Base-by-base conservation (phyloP, 2,113 vertebrate genomes). In the Rhinolophus ferrumequinum region DNA sequence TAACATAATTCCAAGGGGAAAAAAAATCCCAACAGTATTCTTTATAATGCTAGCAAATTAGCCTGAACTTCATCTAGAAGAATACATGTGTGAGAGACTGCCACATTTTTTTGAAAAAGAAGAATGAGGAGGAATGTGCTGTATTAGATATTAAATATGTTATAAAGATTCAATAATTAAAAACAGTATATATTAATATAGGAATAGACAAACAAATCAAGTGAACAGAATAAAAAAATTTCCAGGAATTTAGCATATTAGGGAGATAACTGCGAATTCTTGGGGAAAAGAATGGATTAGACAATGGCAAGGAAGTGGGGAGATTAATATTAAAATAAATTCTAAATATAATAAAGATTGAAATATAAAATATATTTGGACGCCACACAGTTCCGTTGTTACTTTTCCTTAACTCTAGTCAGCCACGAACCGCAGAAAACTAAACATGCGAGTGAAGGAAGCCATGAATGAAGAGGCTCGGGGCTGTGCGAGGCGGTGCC, bases 11-110 rank as follows among this genome's bases (percentile, higher is more conserved):
- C 54, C 47, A 81, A 77, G 89, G 82, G 66, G 15, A 47, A 82
- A 75, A 70, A 87, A 85, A 90, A 73, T 88, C 8, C 82, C 62
- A 86, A 67, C 30, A 41, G 19, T 86, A 67, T 52, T 80, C 41
- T 88, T 90, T 85, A 88, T 82, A 94, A 91, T 70, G 82, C 16
- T 83, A 44, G 47, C 38, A 91, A 94, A 95, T 70, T 47, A 88
- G 41, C 77, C 66, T 85, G 82, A 88, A 92, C 26, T 90, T 90
- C n/a, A 85, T 33, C 44, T 89, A 77, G 47, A 92, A 90, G 76
- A 92, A 92, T 66, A 92, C 38, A 64, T 15, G 30, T 50, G 72
- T 64, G 75, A 86, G 54, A 70, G 60, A 82, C 15, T 50, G 44
- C 38, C 76, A 93, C 47, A 5, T n/a, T 38, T 88, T 44, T 76